Evolutionary conservation across 2,797 vertebrate genomes (phyloP), one percentile per base, ranked within the genome.

Genomic region (Cephalopachus bancanus): DNA sequence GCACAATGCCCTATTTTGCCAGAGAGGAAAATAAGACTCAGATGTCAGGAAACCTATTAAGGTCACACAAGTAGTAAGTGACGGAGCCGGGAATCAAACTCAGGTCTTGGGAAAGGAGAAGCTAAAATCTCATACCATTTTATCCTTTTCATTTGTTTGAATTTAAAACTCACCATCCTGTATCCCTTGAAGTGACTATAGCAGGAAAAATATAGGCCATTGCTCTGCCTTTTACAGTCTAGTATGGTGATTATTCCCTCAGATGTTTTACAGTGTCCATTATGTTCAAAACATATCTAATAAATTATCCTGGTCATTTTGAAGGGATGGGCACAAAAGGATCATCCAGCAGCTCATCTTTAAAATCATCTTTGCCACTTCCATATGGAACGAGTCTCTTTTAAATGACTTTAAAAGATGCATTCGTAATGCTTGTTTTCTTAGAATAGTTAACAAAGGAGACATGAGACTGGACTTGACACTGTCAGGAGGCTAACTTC

Each of bases 71-170:
- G 81, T 74, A 81, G 24, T 90, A 91, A 83, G 15, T 83, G 64
- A 89, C 75, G 22, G 64, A 93, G 49, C n/a, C 55, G 86, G 55
- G 62, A 95, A 62, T 85, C 53, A 96, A 88, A 79, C 55, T 65
- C 64, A 84, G 51, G 22, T 30, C 62, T 96, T 67, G 30, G n/a
- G 53, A 90, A 72, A 83, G 37, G 8, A 65, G 64, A 79, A 94
- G 72, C 60, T 89, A 69, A 10, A 85, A 53, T 95, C n/a, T 76
- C 30, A 85, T 64, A 53, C n/a, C 59, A 10, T 62, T 84, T 89
- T 87, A 37, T 86, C 28, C 60, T 69, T 91, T 89, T 88, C 53
- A 5, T 85, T 75, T 93, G 24, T 91, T 86, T 89, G 57, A 89
- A 89, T 88, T 90, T 85, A 92, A 90, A 91, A 62, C 55, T 94